Evolutionary conservation across 2,888 invertebrate species (phyloP), one percentile per base, ranked within the genome.

Genomic region (Cerceris rybyensis): DNA sequence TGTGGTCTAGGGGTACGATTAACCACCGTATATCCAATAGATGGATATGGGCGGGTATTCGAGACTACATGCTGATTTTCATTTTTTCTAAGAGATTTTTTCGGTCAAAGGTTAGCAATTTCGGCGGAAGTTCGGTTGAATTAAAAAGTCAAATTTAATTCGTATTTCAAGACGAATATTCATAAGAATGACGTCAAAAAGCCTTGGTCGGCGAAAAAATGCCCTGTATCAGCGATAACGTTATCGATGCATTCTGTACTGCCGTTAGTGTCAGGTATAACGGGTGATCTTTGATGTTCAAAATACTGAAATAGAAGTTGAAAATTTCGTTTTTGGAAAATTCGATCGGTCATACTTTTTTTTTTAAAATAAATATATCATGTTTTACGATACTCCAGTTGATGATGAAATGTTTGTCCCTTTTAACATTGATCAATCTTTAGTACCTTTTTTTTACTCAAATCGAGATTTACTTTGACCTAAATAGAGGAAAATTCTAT

Each of bases 61-160:
- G 91, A 92, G 91, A 92, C 91, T 91, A 78, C 90, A 88, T 86
- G 91, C 90, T 91, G 90, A 91, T 90, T 91, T 91, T 90, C 88
- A 86, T 90, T 91, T 91, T 92, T 91, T 90, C 85, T 64, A 43
- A 43, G 14, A 76, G 82, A 88, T 89, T 91, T 91, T 91, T 91
- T 84, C 86, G 86, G 86, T 85, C 88, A 88, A 85, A 90, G 91
- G 84, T 90, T 72, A 80, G 49, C 67, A 13, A 6, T 0, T 63
- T 57, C 59, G 63, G 6, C 9, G 7, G 7, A 8, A 9, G 16
- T 11, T 11, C 5, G 14, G 42, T 17, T 39, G 9, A 7, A 50
- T 46, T 52, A 66, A 67, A 64, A 58, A 28, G 9, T 17, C 43
- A 52, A 70, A 75, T 83, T 87, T 87, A 82, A 78, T 57, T n/a